phyloP scores from a whole-genome alignment of 2,888 invertebrate genomes.

The Cephus nigrinus region DNA sequence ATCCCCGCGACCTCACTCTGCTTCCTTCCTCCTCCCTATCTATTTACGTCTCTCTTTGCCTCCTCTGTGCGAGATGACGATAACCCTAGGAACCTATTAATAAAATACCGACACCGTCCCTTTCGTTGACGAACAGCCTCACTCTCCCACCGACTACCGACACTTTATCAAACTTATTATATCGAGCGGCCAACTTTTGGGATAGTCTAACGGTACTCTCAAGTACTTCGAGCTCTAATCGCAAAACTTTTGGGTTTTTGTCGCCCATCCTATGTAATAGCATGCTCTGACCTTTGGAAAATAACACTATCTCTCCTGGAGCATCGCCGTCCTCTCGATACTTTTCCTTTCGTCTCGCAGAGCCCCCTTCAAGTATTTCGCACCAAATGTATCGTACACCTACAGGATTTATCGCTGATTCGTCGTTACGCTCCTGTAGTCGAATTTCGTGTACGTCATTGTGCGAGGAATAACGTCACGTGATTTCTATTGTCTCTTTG shows the following conservation, averaged over 20 bases:
- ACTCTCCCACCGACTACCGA: conserved; percentile 27
- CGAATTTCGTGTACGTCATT: neutral
- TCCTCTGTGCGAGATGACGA: conserved; percentile 19
- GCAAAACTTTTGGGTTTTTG: conserved; percentile 30
- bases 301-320: neutral
- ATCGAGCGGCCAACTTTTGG: conserved; percentile 29
- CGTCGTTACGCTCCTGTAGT: neutral
- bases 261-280: conserved; percentile 7
- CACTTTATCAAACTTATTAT: conserved; percentile 47
- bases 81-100: conserved; percentile 33
- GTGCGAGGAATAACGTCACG: neutral
- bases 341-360: neutral
- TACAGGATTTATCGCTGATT: neutral
- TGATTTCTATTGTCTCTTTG: neutral
- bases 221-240: conserved; percentile 23
- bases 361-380: neutral
- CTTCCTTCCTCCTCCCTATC: neutral
- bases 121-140: conserved; percentile 31
- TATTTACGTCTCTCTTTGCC: neutral
- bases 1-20: neutral
- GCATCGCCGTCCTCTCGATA: neutral
- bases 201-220: conserved; percentile 13
- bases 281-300: conserved; percentile 9
- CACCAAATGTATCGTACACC: neutral
- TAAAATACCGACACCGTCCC: conserved; percentile 30